A percentile compares a stretch with the other conserved stretches of the same genome.
Conservation (phyloP, 2,888 invertebrate species). For the Operophtera brumata region DNA sequence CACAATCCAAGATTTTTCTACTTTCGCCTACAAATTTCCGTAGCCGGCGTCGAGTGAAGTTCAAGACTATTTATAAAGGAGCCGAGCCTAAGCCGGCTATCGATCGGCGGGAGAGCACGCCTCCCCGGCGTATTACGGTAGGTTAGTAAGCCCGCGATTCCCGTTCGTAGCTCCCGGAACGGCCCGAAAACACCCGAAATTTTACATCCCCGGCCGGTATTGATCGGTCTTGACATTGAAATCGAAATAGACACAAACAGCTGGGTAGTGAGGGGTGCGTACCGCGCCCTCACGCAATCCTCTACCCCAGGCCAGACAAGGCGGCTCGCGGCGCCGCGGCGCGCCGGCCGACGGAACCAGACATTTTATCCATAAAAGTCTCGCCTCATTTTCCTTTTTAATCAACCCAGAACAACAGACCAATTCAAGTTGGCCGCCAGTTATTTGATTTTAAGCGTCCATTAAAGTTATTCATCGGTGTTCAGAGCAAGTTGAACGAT, state of each 20-base stretch:
- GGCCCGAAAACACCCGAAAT: constrained; percentile 73
- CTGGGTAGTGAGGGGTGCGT: constrained; percentile 73
- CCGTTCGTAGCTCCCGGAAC: constrained; percentile 72
- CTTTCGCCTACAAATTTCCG: constrained; percentile 66
- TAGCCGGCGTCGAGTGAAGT: constrained; percentile 67
- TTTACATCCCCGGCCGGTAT: constrained; percentile 76
- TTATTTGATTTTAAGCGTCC: constrained; percentile 48
- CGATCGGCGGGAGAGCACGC: constrained; percentile 73
- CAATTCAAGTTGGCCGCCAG: constrained; percentile 17
- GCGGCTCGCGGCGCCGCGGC: constrained; percentile 11
- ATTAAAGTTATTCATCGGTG: constrained; percentile 62
- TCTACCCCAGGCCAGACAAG: constrained; percentile 33
- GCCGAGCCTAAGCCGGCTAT: constrained; percentile 72
- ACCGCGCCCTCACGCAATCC: constrained; percentile 61
- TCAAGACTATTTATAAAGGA: constrained; percentile 78
- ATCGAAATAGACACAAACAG: constrained; percentile 76
- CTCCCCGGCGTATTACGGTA: constrained; percentile 75
- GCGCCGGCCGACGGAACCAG: constrained; percentile 20
- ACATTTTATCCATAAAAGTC: constrained; percentile 33
- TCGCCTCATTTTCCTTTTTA: constrained; percentile 14
- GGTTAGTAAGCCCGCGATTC: constrained; percentile 73
- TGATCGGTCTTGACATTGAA: constrained; percentile 81
- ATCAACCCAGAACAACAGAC: constrained; percentile 23
- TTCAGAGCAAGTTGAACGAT: constrained; percentile 58
- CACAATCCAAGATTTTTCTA: constrained; percentile 55